Evolutionary conservation across 2,888 invertebrate species (phyloP).

Genomic region (Nineta flava): DNA sequence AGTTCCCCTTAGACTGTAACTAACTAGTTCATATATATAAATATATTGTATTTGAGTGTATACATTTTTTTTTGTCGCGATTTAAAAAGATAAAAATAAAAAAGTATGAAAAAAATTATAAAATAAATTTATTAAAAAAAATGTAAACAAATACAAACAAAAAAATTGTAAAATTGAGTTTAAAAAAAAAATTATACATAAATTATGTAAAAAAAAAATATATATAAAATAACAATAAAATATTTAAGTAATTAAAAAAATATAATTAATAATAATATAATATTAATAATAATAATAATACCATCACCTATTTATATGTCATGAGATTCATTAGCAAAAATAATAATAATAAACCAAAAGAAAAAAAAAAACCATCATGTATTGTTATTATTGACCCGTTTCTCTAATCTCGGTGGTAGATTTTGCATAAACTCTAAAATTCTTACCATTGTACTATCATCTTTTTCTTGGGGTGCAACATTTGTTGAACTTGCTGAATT

Average conservation of each 20-base stretch:
- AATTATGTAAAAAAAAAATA: background rate
- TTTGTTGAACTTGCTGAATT: conserved; percentile 36
- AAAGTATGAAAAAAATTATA: background rate
- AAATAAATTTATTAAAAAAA: background rate
- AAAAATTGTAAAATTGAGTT: background rate
- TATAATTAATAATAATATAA: background rate
- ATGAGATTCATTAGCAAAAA: too few relatives aligned
- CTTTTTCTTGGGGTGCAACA: conserved; percentile 26
- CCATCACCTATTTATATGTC: too few relatives aligned
- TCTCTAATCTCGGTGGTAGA: conserved; percentile 7
- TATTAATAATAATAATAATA: background rate
- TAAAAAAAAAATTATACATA: background rate
- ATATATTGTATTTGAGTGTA: too few relatives aligned
- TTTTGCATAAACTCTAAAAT: conserved; percentile 29
- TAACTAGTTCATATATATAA: too few relatives aligned
- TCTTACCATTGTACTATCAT: conserved; percentile 64
- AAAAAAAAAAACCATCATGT: background rate
- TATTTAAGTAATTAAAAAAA: background rate
- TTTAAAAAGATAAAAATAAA: too few relatives aligned
- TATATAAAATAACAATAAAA: background rate
- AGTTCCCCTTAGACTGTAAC: too few relatives aligned
- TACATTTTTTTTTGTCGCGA: too few relatives aligned
- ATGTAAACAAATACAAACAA: background rate
- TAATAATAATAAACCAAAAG: background rate
- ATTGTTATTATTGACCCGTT: background rate